Evolutionary conservation across 2,888 invertebrate species (phyloP).

Genomic region (Bellardia pandia): DNA sequence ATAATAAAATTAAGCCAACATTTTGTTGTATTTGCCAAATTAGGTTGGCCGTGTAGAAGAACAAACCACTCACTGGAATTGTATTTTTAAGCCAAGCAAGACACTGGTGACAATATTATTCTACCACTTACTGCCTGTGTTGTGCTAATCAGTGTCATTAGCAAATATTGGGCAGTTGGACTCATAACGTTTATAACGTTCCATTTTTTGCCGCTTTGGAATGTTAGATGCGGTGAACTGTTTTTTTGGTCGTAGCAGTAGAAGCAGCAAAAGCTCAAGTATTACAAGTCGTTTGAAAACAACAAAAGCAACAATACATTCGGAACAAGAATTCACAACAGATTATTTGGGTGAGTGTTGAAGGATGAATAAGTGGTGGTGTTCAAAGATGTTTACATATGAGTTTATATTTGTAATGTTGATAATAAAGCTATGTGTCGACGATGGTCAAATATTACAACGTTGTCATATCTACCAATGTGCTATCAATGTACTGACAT

Average conservation of each 20-base stretch:
- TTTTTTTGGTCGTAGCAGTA: conserved; percentile 80
- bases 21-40: conserved; percentile 44
- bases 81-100: neutral
- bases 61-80: neutral
- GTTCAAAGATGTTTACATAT: no score
- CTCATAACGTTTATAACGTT: conserved; percentile 67
- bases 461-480: no score
- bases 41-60: conserved; percentile 2
- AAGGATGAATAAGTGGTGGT: no score
- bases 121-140: conserved; percentile 47
- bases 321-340: conserved; percentile 65
- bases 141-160: conserved; percentile 57
- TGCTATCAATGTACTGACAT: no score
- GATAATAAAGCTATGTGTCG: no score
- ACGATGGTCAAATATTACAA: no score
- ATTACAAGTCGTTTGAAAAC: conserved; percentile 77
- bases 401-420: no score
- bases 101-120: conserved; percentile 28
- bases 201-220: conserved; percentile 80
- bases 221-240: conserved; percentile 84
- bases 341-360: conserved; percentile 65
- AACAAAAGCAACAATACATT: conserved; percentile 64
- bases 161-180: conserved; percentile 65
- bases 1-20: conserved; percentile 27
- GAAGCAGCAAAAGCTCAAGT: conserved; percentile 77